phyloP scores from a whole-genome alignment of 2,797 vertebrate species.

The Lepus townsendii region DNA sequence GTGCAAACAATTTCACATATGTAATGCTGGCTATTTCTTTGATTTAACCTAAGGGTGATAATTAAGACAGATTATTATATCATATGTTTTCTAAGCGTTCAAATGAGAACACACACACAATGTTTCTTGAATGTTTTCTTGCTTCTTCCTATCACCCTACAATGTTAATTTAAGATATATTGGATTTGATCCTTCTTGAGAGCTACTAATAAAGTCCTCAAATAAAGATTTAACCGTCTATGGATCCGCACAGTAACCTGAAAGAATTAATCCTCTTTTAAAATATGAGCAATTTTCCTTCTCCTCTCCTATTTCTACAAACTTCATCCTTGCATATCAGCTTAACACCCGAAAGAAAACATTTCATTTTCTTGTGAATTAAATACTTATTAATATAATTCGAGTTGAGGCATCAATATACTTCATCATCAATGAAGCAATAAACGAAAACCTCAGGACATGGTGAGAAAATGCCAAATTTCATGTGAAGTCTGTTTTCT shows the following conservation, averaged over 20 bases:
- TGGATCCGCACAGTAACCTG: background rate
- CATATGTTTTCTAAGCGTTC: background rate
- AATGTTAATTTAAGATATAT: background rate
- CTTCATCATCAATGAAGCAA: background rate
- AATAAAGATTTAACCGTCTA: background rate
- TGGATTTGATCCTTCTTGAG: background rate
- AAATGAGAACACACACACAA: background rate
- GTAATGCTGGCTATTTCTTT: background rate
- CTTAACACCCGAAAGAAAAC: constrained; percentile 41
- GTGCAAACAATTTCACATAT: background rate
- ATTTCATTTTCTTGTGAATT: constrained; percentile 8
- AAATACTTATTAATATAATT: constrained; percentile 57
- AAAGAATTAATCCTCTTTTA: constrained; percentile 25
- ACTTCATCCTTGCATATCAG: background rate
- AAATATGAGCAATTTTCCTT: constrained; percentile 32
- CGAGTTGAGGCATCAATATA: background rate
- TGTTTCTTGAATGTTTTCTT: background rate
- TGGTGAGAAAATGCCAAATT: background rate
- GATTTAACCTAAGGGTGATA: constrained; percentile 6
- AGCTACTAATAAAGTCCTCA: background rate
- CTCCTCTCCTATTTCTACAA: constrained; percentile 31
- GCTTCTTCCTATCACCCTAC: background rate
- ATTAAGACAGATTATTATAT: constrained; percentile 11
- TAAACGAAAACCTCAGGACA: constrained; percentile 27
- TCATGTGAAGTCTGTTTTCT: background rate